Evolutionary conservation across 2,113 vertebrate genomes (phyloP).

Genomic region (Silurus asotus): DNA sequence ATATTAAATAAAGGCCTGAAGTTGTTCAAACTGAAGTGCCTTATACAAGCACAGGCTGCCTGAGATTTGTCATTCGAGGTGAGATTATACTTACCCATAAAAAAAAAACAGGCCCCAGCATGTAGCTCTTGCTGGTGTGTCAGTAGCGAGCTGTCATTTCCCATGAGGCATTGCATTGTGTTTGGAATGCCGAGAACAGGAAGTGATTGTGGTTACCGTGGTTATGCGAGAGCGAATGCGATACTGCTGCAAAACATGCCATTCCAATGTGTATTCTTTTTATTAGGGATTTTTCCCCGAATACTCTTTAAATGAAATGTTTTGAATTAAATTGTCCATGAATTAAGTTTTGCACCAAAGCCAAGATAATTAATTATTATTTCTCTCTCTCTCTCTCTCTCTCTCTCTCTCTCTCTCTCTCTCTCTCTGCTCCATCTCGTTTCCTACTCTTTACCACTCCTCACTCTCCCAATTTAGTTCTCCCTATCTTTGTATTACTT

Average conservation of each 20-base stretch:
- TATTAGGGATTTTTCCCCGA: not conserved
- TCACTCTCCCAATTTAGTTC: not conserved
- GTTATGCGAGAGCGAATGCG: not conserved
- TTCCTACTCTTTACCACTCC: not conserved
- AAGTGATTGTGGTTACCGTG: conserved; percentile 17
- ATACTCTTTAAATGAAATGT: not conserved
- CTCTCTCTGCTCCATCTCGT: not conserved
- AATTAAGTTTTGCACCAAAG: not conserved
- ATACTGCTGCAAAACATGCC: not conserved
- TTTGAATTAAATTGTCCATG: not conserved
- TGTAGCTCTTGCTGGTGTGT: not conserved
- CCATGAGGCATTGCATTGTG: conserved; percentile 27
- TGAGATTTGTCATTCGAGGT: not conserved
- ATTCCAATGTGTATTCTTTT: not conserved
- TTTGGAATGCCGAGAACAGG: conserved; percentile 26
- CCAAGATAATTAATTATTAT: not conserved
- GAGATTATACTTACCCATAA: conserved; percentile 24
- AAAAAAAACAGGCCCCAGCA: conserved; percentile 15
- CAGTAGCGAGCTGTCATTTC: not conserved
- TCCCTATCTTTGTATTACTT: not conserved
- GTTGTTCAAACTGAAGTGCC: conserved; percentile 4
- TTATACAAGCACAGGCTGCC: conserved; percentile 3
- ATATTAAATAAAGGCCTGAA: not conserved
- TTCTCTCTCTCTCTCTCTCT: not conserved
- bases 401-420: not conserved